Conservation (phyloP, 2,797 vertebrate species). For the Fistularia commersonii region DNA sequence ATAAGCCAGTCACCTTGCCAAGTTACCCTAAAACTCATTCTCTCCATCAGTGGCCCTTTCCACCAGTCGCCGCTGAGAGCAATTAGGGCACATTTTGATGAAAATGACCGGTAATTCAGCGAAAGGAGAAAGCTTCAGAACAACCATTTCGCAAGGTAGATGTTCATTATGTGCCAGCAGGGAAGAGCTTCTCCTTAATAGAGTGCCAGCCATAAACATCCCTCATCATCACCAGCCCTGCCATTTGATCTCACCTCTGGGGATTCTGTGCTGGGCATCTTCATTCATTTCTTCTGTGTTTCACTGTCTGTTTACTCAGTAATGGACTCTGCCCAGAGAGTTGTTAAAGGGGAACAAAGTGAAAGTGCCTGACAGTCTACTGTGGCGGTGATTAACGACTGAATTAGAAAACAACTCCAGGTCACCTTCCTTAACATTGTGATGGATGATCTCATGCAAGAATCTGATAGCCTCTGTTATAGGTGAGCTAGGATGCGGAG, state of each 20-base stretch:
- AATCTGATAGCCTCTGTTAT: constrained; percentile 44
- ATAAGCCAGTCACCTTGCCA: constrained; percentile 69
- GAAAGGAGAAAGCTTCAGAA: constrained; percentile 46
- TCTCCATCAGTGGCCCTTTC: constrained; percentile 19
- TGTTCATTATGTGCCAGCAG: constrained; percentile 71
- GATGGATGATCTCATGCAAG: constrained; percentile 52
- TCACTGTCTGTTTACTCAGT: constrained; percentile 66
- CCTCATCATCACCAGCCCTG: constrained; percentile 64
- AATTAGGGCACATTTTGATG: constrained; percentile 64
- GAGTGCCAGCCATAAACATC: constrained; percentile 69
- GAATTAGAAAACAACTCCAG: constrained; percentile 65
- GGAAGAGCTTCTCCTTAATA: constrained; percentile 67
- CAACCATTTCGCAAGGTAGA: constrained; percentile 62
- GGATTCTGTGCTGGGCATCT: constrained; percentile 52
- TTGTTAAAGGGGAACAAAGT: constrained; percentile 55
- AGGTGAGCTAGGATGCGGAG: constrained; percentile 19
- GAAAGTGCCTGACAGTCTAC: constrained; percentile 49
- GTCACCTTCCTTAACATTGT: constrained; percentile 67
- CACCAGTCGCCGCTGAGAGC: constrained; percentile 44
- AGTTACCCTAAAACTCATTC: constrained; percentile 55
- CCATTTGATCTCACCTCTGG: constrained; percentile 70
- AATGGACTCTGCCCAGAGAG: constrained; percentile 70
- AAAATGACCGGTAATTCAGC: constrained; percentile 68
- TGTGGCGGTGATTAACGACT: constrained; percentile 63
- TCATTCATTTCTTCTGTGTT: constrained; percentile 60